Percentiles rank a stretch among this genome's conserved stretches.
phyloP scores from a whole-genome alignment of 1,140 invertebrate genomes.

The Brachionus manjavacas region DNA sequence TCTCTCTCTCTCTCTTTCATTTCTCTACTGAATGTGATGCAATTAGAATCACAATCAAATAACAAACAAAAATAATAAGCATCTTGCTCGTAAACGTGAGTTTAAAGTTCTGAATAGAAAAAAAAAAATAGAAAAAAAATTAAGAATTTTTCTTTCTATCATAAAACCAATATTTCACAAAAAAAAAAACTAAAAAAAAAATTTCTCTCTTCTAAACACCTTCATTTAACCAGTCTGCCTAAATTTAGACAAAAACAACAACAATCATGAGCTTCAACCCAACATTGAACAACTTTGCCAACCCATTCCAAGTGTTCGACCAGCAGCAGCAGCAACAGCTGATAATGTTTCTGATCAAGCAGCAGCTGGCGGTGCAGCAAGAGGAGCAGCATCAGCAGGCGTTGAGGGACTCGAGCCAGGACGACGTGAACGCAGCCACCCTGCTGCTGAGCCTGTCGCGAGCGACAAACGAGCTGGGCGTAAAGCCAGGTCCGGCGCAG shows the following conservation, averaged over 20 bases:
- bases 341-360: neutral
- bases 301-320: constrained; percentile 13
- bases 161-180: neutral
- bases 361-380: neutral
- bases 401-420: neutral
- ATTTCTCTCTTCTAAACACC: neutral
- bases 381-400: neutral
- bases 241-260: neutral
- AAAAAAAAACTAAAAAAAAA: too few relatives aligned
- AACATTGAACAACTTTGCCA: constrained; percentile 5
- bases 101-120: constrained; percentile 13
- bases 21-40: neutral
- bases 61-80: neutral
- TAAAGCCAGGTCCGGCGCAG: neutral
- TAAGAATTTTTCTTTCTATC: neutral
- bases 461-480: constrained; percentile 3
- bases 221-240: neutral
- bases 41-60: neutral
- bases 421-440: constrained; percentile 1
- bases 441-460: neutral
- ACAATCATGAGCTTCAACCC: constrained; percentile 2
- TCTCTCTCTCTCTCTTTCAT: too few relatives aligned
- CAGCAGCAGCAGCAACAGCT: constrained; percentile 22
- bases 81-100: constrained; percentile 30
- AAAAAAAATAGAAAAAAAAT: too few relatives aligned